A percentile compares a stretch with the other conserved stretches of the same genome.
These are phyloP conservation scores for Scartelaos histophorus DNA, from an alignment of 2,113 vertebrate species.

Conservation along the genomic window DNA sequence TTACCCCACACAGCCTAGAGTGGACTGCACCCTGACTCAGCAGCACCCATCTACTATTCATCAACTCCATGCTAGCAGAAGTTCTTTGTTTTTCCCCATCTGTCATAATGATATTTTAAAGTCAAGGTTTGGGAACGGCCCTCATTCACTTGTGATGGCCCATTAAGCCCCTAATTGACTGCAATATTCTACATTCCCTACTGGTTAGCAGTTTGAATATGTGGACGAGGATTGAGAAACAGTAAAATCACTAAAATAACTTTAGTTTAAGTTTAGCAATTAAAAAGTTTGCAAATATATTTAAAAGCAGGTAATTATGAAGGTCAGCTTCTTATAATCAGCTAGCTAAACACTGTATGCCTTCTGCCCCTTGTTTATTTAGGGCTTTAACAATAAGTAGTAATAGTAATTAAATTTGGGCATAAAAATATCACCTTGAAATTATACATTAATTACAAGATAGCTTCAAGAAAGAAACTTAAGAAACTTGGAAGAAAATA, in stretches of 20 bases:
- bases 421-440: constrained; percentile 3
- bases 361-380: background rate
- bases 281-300: constrained; percentile 58
- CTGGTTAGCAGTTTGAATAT: constrained; percentile 55
- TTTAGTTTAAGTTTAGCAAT: constrained; percentile 35
- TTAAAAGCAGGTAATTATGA: constrained; percentile 17
- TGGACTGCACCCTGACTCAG: background rate
- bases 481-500: background rate
- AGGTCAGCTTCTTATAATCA: background rate
- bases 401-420: background rate
- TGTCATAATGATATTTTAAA: constrained; percentile 26
- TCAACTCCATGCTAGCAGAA: background rate
- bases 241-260: constrained; percentile 17
- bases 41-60: background rate
- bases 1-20: background rate
- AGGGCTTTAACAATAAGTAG: background rate
- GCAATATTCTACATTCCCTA: constrained; percentile 33
- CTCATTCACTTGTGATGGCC: constrained; percentile 38
- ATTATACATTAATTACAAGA: background rate
- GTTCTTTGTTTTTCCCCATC: constrained; percentile 2
- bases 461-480: too few species aligned
- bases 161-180: constrained; percentile 56
- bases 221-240: constrained; percentile 53
- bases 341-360: background rate
- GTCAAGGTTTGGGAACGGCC: constrained; percentile 9